Evolutionary conservation across 2,888 invertebrate genomes (phyloP).

Genomic region (Diaphora mendica): DNA sequence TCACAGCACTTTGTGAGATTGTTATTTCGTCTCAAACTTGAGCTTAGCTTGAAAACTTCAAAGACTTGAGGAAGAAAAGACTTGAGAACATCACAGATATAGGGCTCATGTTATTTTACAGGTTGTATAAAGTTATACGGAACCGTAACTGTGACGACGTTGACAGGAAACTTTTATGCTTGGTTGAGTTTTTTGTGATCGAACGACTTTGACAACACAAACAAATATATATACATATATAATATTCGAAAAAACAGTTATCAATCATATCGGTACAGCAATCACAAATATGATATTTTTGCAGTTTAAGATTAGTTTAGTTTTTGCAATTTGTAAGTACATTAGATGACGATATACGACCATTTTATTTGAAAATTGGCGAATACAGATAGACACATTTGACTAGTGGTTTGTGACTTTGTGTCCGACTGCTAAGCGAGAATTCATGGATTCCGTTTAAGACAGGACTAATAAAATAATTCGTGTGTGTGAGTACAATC

Average conservation of each 20-base stretch:
- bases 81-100: constrained; percentile 41
- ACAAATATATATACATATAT: not conserved
- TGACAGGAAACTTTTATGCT: constrained; percentile 18
- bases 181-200: constrained; percentile 17
- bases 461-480: too few species aligned
- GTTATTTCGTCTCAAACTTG: constrained; percentile 35
- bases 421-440: too few species aligned
- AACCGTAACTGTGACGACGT: not conserved
- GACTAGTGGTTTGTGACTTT: too few species aligned
- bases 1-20: constrained; percentile 56
- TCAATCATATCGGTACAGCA: constrained; percentile 8
- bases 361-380: too few species aligned
- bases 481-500: too few species aligned
- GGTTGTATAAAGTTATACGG: constrained; percentile 20
- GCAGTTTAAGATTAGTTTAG: not conserved
- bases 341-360: too few species aligned
- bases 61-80: constrained; percentile 53
- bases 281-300: not conserved
- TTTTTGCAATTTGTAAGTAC: not conserved
- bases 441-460: too few species aligned
- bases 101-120: constrained; percentile 26
- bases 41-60: constrained; percentile 42
- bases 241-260: constrained; percentile 1
- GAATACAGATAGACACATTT: too few species aligned
- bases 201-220: constrained; percentile 5